Evolutionary conservation across 2,113 vertebrate genomes (phyloP), one percentile per base, ranked within the genome.

Genomic region (Nothobranchius kuhntae): DNA sequence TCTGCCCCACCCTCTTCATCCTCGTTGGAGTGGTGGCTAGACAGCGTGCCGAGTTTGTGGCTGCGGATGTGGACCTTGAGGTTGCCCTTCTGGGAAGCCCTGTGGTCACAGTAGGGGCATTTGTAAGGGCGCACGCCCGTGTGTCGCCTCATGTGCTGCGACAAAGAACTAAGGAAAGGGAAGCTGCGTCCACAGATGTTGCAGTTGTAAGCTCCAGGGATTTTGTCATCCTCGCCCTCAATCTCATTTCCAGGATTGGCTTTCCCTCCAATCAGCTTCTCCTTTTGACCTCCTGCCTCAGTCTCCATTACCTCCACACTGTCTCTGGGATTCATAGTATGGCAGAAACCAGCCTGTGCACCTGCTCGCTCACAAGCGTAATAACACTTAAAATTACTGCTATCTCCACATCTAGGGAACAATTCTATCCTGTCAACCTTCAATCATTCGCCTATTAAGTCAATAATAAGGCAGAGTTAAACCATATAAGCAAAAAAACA

Each of bases 91-190:
- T 98, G 96, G 50, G 96, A 96, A 14, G 96, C 95, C 78, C 96
- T 92, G 89, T 98, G 96, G 81, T 96, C 94, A 0, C 96, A 98
- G 88, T 98, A 98, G 70, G 96, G 96, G 65, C 96, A 98, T 89
- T 97, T 96, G 89, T 98, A 98, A n/a, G 96, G 96, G 55, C 96
- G 96, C 48, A 94, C 95, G 0, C 96, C 96, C 0, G 96, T 98
- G 90, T 98, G 96, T 53, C 96, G 96, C 65, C 96, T 93, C 96
- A 98, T 98, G 73, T 98, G 96, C 91, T 98, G 96, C 0, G 96
- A 98, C 69, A 98, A 86, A 0, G 96, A 98, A 91, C 96, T 98
- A 83, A 96, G 95, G 82, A 98, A 98, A 15, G 96, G 95, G 74
- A 98, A 98, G 91, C 95, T 97, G 77, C 96, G 96, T 77, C 95